Base-by-base conservation (phyloP, 2,888 invertebrate species). In the Branchipolynoe longqiensis region DNA sequence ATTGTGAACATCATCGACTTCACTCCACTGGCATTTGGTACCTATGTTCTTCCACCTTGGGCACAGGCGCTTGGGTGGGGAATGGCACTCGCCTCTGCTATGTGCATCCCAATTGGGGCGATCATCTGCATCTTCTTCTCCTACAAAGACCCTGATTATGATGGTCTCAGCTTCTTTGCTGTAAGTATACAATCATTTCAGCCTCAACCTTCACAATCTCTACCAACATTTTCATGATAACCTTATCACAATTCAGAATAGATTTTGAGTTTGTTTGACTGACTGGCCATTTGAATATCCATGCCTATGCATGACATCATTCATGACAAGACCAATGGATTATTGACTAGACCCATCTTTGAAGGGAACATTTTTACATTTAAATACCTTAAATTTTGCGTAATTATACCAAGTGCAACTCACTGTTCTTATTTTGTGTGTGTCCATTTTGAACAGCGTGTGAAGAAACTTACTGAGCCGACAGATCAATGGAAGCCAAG, bases 21-120 rank as follows among this genome's bases (percentile, higher is more conserved):
- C 86, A 87, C 88, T 8, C 88, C 88, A 0, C 83, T 88, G 58
- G 8, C 86, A 3, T 81, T 82, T 59, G 88, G 88, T 4, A 83
- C 62, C 74, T 88, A 88, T 84, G 82, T 85, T 25, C 25, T 88
- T 82, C 88, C 88, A 12, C 40, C 33, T 28, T 88, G 88, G 88
- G 84, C 87, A 40, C 87, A 88, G 85, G 85, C 38, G n/a, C 83
- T 88, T 3, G 88, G 88, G 18, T 88, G 88, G 88, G 41, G 85
- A 25, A 88, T 88, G 88, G 87, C 88, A 18, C 64, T 87, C 0
- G 88, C 36, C 31, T 87, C 87, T 0, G 87, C 88, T 3, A 81
- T 73, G 56, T 31, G 56, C 28, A 86, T 88, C 28, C 84, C 85
- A 12, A 69, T 87, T 59, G 84, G 56, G 54, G 86, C 87, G n/a